These are phyloP conservation scores for Hyperoplus lanceolatus DNA, from an alignment of 2,797 vertebrate genomes.

Conservation along the genomic window DNA sequence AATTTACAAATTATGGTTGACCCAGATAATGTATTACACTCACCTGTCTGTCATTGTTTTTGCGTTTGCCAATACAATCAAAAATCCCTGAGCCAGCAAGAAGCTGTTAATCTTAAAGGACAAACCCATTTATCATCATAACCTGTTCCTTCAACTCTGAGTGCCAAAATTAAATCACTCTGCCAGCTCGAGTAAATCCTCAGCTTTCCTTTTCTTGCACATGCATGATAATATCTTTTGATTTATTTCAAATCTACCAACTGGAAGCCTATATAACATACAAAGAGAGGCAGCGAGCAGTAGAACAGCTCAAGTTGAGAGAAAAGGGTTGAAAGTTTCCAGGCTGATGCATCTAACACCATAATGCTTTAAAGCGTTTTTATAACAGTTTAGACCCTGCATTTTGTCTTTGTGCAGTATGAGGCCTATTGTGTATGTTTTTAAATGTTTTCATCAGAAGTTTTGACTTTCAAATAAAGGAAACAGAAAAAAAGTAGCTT, in stretches of 20 bases:
- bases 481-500: neutral
- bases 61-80: neutral
- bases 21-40: conserved; percentile 3
- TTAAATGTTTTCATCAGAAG: neutral
- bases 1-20: conserved; percentile 1
- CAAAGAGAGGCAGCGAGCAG: neutral
- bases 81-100: conserved; percentile 5
- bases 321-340: neutral
- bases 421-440: too few relatives aligned
- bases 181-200: conserved; percentile 38
- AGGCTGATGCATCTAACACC: neutral
- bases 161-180: conserved; percentile 58
- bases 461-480: neutral
- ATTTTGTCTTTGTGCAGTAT: neutral
- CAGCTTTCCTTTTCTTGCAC: conserved; percentile 5
- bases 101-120: conserved; percentile 42
- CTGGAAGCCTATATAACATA: neutral
- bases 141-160: conserved; percentile 62
- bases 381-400: neutral
- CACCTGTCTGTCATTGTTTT: neutral
- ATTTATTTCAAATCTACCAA: conserved; percentile 19
- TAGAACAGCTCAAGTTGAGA: neutral
- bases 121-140: conserved; percentile 35
- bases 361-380: too few relatives aligned
- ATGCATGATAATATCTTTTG: conserved; percentile 1